Conservation (phyloP, 2,888 invertebrate genomes). For the Metacarcinus magister region DNA sequence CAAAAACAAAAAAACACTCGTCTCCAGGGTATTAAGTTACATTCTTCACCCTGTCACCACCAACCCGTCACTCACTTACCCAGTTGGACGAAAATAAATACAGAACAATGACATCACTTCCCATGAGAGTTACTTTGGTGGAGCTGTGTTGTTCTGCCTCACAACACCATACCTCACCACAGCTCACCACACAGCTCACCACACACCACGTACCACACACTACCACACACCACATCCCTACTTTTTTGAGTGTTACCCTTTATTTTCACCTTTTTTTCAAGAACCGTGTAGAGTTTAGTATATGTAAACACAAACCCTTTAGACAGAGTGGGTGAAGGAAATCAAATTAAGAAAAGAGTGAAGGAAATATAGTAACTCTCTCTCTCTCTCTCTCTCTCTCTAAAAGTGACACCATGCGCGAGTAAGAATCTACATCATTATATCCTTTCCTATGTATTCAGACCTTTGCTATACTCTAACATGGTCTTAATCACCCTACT, state of each 20-base stretch:
- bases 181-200: background rate
- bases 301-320: background rate
- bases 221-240: background rate
- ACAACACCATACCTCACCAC: background rate
- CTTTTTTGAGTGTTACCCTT: background rate
- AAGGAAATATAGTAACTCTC: background rate
- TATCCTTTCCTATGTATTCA: too few species aligned
- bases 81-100: background rate
- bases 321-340: background rate
- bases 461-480: too few species aligned
- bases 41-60: background rate
- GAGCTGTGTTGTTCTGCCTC: background rate
- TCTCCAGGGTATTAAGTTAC: background rate
- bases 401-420: background rate
- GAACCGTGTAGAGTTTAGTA: background rate
- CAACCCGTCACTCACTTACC: background rate
- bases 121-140: background rate
- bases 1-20: background rate
- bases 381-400: background rate
- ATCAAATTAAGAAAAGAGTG: background rate
- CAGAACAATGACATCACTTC: background rate
- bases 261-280: background rate
- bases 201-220: background rate
- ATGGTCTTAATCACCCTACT: background rate
- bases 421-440: too few species aligned